Percentiles rank a stretch among this genome's conserved stretches.
These are phyloP conservation scores for Chloroceryle amazona DNA, from an alignment of 2,797 vertebrate species.

Conservation along the genomic window DNA sequence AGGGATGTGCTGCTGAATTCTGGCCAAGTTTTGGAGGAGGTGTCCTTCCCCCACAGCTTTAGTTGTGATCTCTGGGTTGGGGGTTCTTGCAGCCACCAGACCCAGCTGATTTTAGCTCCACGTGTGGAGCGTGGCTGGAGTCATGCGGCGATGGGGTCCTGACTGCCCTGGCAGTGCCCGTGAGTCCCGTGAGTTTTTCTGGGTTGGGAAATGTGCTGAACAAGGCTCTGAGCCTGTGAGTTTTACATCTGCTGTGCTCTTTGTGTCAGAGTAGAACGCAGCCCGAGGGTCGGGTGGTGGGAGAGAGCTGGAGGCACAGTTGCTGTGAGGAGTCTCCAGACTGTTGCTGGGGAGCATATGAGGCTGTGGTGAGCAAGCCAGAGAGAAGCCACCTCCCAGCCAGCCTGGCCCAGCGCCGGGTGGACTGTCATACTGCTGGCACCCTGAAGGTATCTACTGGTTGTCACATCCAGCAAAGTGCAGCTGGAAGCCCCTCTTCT, in stretches of 20 bases:
- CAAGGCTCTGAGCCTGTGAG: neutral
- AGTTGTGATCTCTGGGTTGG: neutral
- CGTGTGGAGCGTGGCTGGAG: fast-evolving
- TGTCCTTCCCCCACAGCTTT: neutral
- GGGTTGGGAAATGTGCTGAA: fast-evolving
- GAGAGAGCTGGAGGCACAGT: no score
- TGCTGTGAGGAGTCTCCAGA: fast-evolving
- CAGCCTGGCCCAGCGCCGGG: fast-evolving
- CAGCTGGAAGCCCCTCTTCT: neutral
- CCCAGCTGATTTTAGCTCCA: neutral
- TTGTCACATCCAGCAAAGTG: neutral
- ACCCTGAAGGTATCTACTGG: neutral
- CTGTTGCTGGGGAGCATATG: no score
- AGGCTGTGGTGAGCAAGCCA: neutral
- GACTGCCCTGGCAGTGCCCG: neutral
- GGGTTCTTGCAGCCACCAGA: neutral
- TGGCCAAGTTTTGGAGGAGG: neutral
- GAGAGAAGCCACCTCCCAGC: neutral
- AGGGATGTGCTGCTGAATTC: neutral
- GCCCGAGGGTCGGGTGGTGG: fast-evolving
- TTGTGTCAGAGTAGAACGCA: neutral
- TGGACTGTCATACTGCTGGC: fast-evolving
- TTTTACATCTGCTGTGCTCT: neutral
- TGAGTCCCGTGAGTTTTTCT: no score
- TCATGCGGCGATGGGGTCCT: fast-evolving